Base-by-base conservation (phyloP, 92 coral and sea anemone species). In the Epizoanthus fatuus region DNA sequence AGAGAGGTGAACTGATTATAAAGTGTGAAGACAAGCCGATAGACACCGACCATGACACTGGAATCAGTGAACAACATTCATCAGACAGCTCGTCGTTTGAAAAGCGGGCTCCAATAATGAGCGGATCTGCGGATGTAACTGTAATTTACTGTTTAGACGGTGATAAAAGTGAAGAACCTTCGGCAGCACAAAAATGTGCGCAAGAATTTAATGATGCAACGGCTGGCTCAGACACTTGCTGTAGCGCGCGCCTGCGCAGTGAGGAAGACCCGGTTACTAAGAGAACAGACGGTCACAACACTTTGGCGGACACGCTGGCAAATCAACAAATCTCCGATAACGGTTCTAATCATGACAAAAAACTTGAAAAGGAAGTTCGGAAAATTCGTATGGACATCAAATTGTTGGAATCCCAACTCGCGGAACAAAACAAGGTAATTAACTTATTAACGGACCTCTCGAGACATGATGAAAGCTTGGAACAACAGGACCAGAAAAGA, bases 41-140 rank as follows among this genome's bases (percentile, higher is more conserved):
- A 8, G 98, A 94, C 0, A 94, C 98, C 1, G 98, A 93, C 15
- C 96, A 93, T 6, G 96, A 94, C 20, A 94, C 98, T 10, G 96
- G 98, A n/a, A 90, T 94, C 10, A 94, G 98, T 58, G 98, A 94
- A 49, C 65, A 74, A 75, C 87, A 94, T 76, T 94, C 98, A 0
- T 77, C 82, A 59, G 82, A 77, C 16, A 94, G 93, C 69, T 86
- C 94, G 54, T 87, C 94, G 13, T 81, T 67, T 3, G 96, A 77
- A 11, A 40, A 29, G 37, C 52, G 45, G 10, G 25, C 35, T 5
- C 11, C 37, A 22, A 8, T 39, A 56, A 13, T 22, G n/a, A 77
- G 58, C 15, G 29, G 51, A 60, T 29, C 69, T 13, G 9, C 22
- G 5, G n/a, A 59, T 0, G 44, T 77, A 3, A 12, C 70, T 8